Evolutionary conservation across 1,140 invertebrate species (phyloP).

Genomic region (Drosophila ohnishii): DNA sequence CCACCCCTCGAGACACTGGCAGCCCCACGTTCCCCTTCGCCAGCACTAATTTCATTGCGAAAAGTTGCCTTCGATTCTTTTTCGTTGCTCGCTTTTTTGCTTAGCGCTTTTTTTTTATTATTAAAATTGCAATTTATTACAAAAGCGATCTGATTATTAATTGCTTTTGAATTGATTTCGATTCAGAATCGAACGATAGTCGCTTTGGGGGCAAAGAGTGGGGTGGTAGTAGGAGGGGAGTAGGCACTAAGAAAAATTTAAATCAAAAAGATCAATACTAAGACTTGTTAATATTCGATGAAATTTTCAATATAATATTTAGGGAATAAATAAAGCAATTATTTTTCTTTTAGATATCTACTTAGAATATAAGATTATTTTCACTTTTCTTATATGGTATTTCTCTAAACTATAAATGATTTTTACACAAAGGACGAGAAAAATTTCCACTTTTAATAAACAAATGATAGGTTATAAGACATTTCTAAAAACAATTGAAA

Average conservation of each 20-base stretch:
- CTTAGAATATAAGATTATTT: too few species aligned
- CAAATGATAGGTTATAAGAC: background rate
- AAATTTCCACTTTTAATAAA: background rate
- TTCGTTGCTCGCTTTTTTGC: conserved; percentile 51
- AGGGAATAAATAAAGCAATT: background rate
- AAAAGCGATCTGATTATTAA: conserved; percentile 78
- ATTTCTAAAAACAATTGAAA: background rate
- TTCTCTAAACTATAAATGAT: too few species aligned
- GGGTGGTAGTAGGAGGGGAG: background rate
- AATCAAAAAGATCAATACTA: too few species aligned
- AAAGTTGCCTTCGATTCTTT: conserved; percentile 41
- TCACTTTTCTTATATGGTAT: too few species aligned
- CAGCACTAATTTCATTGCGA: conserved; percentile 54
- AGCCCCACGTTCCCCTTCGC: background rate
- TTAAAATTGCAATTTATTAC: conserved; percentile 79
- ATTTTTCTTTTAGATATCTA: background rate
- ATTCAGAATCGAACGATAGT: conserved; percentile 34
- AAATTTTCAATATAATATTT: background rate
- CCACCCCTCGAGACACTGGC: background rate
- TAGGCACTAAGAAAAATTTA: background rate
- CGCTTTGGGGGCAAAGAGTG: background rate
- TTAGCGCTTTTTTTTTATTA: conserved; percentile 51
- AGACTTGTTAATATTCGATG: background rate
- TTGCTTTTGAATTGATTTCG: conserved; percentile 74
- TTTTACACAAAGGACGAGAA: too few species aligned